These are phyloP conservation scores for Rhinatrema bivittatum DNA, from an alignment of 2,797 vertebrate species.

Conservation along the genomic window DNA sequence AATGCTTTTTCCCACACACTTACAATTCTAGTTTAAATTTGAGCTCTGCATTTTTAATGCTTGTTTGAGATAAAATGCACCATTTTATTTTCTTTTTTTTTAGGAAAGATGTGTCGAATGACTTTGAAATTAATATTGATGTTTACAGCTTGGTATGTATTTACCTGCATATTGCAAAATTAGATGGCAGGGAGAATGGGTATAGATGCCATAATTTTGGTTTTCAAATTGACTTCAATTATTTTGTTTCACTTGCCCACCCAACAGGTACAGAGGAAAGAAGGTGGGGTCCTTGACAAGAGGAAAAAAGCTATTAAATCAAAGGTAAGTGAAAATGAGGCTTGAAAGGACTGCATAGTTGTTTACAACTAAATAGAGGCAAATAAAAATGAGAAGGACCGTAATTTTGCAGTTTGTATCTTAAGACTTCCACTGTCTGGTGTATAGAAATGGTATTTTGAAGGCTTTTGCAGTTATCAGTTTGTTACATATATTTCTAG, in stretches of 20 bases:
- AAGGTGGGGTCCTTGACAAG: constrained; percentile 65
- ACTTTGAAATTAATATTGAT: constrained; percentile 83
- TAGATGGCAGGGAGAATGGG: background rate
- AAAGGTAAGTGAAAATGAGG: constrained; percentile 69
- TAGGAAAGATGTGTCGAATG: constrained; percentile 78
- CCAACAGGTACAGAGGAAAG: constrained; percentile 82
- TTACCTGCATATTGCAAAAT: constrained; percentile 3
- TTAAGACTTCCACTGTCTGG: no score
- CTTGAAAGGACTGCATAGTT: background rate
- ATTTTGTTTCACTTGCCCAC: no score
- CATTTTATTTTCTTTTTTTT: constrained; percentile 6
- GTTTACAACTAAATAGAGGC: no score
- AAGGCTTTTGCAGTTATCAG: no score
- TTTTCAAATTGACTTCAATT: no score
- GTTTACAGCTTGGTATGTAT: constrained; percentile 84
- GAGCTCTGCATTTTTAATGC: no score
- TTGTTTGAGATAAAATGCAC: no score
- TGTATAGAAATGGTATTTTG: no score
- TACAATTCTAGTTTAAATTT: no score
- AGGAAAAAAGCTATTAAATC: constrained; percentile 86
- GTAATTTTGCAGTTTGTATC: no score
- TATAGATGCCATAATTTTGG: background rate
- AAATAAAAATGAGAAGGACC: background rate
- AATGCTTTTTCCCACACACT: no score
- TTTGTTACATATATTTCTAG: no score